Evolutionary conservation across 2,113 vertebrate species (phyloP).

Genomic region (Heterotis niloticus): DNA sequence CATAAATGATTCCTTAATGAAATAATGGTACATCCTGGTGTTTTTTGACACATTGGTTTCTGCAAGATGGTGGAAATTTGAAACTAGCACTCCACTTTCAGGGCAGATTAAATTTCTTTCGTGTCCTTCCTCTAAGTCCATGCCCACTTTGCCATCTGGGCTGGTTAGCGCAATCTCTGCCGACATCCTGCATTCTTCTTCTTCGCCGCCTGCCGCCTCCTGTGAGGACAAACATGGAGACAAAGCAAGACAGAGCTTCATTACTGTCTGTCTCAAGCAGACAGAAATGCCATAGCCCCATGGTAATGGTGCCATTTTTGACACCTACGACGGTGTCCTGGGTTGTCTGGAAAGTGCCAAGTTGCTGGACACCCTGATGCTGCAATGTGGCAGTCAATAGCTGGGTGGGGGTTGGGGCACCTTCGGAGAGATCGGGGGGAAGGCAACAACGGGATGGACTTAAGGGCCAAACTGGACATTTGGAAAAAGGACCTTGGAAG

Average conservation of each 20-base stretch:
- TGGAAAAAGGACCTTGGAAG: not conserved
- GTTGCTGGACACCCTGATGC: not conserved
- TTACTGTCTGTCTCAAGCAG: not conserved
- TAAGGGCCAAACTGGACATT: not conserved
- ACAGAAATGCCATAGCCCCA: not conserved
- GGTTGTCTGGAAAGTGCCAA: not conserved
- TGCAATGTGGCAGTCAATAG: not conserved
- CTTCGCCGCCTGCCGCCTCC: not conserved
- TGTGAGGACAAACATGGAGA: conserved; percentile 27
- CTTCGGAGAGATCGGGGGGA: not conserved
- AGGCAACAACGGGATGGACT: not conserved
- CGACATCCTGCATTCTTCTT: conserved; percentile 2
- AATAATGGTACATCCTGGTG: too few species aligned
- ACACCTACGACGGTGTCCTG: not conserved
- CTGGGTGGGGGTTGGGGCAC: not conserved
- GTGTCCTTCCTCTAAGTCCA: not conserved
- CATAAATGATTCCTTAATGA: too few species aligned
- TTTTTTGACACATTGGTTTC: too few species aligned
- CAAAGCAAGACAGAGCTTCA: not conserved
- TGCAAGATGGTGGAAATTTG: too few species aligned
- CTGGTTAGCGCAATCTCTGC: not conserved
- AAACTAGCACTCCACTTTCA: too few species aligned
- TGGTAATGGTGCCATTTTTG: not conserved
- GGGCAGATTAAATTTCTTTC: not conserved
- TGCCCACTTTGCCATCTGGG: not conserved